Percentiles rank a stretch among this genome's conserved stretches.
Evolutionary conservation across 2,797 vertebrate species (phyloP).

Genomic region (Danionella dracula): DNA sequence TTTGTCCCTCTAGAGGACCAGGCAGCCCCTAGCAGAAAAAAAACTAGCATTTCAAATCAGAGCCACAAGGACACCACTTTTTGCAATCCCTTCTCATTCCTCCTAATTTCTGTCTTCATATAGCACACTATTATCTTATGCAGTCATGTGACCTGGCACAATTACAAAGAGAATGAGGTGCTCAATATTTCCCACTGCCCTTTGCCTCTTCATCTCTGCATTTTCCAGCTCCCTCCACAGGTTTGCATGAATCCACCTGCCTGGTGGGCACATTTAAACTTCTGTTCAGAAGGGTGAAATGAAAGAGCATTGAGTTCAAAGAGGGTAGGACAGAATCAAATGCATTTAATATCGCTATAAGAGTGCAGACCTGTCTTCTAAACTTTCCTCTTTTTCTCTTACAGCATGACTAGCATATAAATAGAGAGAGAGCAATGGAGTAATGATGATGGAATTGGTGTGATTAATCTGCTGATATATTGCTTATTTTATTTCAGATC

Average conservation of each 20-base stretch:
- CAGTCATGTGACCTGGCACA: constrained; percentile 42
- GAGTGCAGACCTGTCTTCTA: constrained; percentile 19
- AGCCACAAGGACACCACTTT: constrained; percentile 53
- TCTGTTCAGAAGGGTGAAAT: constrained; percentile 34
- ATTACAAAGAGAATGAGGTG: constrained; percentile 44
- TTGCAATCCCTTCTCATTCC: constrained; percentile 36
- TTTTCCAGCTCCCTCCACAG: constrained; percentile 14
- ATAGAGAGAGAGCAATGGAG: not conserved
- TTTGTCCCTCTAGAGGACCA: too few relatives aligned
- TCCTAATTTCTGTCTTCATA: constrained; percentile 31
- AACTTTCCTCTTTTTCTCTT: constrained; percentile 12
- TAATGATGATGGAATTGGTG: not conserved
- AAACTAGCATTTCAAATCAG: constrained; percentile 18
- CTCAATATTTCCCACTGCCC: constrained; percentile 33
- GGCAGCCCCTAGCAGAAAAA: not conserved
- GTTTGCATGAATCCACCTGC: constrained; percentile 36
- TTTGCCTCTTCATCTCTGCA: constrained; percentile 41
- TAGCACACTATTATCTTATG: constrained; percentile 41
- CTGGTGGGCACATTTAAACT: constrained; percentile 48
- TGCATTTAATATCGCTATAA: constrained; percentile 38
- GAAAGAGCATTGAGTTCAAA: constrained; percentile 37
- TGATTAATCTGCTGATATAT: not conserved
- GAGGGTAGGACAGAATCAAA: constrained; percentile 39
- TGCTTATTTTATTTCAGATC: too few relatives aligned
- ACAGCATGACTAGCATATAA: constrained; percentile 27